Evolutionary conservation across 1,140 invertebrate genomes (phyloP).

Genomic region (Dendroctonus valens): DNA sequence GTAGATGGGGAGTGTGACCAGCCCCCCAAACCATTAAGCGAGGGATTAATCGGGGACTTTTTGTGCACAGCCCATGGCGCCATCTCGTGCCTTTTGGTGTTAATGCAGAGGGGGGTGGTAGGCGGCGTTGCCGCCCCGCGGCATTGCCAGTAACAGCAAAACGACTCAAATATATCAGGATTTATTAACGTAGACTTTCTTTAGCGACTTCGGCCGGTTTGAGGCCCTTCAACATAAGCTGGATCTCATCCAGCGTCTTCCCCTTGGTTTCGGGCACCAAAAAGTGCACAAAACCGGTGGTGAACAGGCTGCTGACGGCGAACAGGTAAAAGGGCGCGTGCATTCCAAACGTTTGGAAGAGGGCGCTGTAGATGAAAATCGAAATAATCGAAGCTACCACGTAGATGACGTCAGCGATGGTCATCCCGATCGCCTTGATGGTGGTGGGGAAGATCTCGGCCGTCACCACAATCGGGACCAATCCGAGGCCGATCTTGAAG

Average conservation of each 20-base stretch:
- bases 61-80: too few relatives aligned
- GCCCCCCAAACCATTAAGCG: too few relatives aligned
- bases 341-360: constrained; percentile 53
- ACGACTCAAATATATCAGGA: too few relatives aligned
- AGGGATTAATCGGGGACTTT: too few relatives aligned
- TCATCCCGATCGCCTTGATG: constrained; percentile 54
- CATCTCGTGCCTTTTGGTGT: too few relatives aligned
- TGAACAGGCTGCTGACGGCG: constrained; percentile 58
- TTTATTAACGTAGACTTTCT: too few relatives aligned
- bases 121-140: too few relatives aligned
- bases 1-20: too few relatives aligned
- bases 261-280: constrained; percentile 41
- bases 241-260: constrained; percentile 38
- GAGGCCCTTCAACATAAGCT: constrained; percentile 36
- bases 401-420: constrained; percentile 42
- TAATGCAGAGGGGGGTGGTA: too few relatives aligned
- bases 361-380: constrained; percentile 62
- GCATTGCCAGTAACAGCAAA: too few relatives aligned
- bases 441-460: constrained; percentile 64
- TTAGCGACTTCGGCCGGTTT: constrained; percentile 4
- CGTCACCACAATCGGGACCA: constrained; percentile 72
- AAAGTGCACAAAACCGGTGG: constrained; percentile 55
- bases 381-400: constrained; percentile 59
- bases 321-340: constrained; percentile 68
- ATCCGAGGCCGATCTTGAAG: constrained; percentile 40